These are phyloP conservation scores for Ursus arctos DNA, from an alignment of 2,113 vertebrate species.

Conservation along the genomic window DNA sequence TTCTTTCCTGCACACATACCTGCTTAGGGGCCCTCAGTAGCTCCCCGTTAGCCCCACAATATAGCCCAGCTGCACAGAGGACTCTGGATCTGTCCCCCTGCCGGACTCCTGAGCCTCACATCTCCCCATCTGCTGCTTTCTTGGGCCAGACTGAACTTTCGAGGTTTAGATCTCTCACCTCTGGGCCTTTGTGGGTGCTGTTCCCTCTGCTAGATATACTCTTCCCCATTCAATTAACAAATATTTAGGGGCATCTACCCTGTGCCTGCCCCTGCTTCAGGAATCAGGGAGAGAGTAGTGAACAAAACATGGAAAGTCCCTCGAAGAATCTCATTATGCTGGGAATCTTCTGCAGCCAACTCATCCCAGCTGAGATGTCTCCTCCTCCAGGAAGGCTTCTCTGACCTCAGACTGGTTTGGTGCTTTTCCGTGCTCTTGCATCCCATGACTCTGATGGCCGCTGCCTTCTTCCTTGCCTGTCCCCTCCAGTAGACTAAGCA, in stretches of 20 bases:
- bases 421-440: background rate
- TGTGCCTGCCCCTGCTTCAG: background rate
- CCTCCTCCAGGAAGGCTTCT: slow-evolving; percentile 32
- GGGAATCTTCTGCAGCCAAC: background rate
- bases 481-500: background rate
- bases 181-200: background rate
- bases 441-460: background rate
- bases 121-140: background rate
- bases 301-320: background rate
- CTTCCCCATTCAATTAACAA: background rate
- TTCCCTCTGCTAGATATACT: background rate
- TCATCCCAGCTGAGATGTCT: background rate
- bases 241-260: background rate
- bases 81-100: background rate
- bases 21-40: background rate
- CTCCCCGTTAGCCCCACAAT: background rate
- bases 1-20: background rate
- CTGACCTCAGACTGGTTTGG: background rate
- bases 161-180: background rate
- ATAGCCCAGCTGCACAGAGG: background rate
- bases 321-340: background rate
- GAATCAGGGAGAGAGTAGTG: background rate
- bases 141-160: background rate
- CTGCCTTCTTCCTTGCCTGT: background rate
- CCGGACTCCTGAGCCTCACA: background rate